Base-by-base conservation (phyloP, 2,113 vertebrate species). In the Sturnus vulgaris region DNA sequence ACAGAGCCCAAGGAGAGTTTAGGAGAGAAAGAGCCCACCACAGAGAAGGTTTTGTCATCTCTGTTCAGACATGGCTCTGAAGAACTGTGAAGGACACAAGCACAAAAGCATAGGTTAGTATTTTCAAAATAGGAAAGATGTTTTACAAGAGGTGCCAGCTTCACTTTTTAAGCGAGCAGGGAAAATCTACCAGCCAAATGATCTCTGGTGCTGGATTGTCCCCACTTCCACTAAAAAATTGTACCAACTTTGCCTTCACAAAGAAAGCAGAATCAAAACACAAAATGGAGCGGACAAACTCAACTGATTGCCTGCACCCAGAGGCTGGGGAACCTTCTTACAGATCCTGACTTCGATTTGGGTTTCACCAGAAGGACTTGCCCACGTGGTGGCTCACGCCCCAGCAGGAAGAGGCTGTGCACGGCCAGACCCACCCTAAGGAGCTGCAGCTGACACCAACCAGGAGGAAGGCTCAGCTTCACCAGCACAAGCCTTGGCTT, bases 401-500 rank as follows among this genome's bases (percentile, higher is more conserved):
- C 15, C 57, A 72, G 49, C 18, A 66, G 21, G 20, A 86, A 75
- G 12, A 22, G 18, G 46, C 13, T 52, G 15, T 0, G 1, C 27
- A 33, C 4, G 10, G 47, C 28, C 14, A 1, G 21, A 33, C 27
- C 50, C 27, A 83, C 56, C 18, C 23, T 0, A 0, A 52, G 31
- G 28, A 79, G 21, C 46, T 15, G 37, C 68, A 70, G 37, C 57
- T 82, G 35, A 35, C 28, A 9, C 76, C 82, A 82, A 25, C 52
- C 7, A 13, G 39, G 17, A 93, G 52, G 49, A 25, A 19, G 31
- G 16, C 50, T 60, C 56, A 53, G 46, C 39, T 78, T 57, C 72
- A 88, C 37, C 77, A 73, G 27, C 39, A 53, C 78, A 91, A 86
- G 57, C 81, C 69, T 19, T 9, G 42, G 60, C 57, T 83, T 82